These are phyloP conservation scores for Lumbricus terrestris DNA, from an alignment of 2,888 invertebrate genomes.

Conservation along the genomic window DNA sequence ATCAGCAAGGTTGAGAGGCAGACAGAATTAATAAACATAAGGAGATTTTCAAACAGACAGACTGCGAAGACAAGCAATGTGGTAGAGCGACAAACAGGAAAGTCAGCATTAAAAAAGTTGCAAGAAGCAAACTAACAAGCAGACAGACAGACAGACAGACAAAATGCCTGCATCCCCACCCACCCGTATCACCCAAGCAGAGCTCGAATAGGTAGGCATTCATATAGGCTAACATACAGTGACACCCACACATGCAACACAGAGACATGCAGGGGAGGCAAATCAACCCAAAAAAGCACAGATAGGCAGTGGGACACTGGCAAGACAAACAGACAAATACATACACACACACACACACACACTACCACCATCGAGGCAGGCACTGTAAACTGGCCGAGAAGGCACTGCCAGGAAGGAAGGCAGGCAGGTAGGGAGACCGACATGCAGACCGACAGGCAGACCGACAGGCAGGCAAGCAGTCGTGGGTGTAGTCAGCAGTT, in stretches of 20 bases:
- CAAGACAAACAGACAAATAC: slow-evolving; percentile 13
- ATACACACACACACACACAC: not conserved
- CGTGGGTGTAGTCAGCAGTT: not conserved
- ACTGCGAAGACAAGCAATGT: not conserved
- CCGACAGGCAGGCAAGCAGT: not conserved
- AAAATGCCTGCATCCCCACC: not conserved
- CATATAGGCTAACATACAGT: too few relatives aligned
- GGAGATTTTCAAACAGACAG: not conserved
- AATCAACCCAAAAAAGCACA: not conserved
- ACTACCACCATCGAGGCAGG: not conserved
- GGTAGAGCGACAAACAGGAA: not conserved
- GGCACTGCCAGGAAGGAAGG: not conserved
- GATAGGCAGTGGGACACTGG: not conserved
- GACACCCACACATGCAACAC: not conserved
- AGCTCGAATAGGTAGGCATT: too few relatives aligned
- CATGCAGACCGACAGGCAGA: not conserved
- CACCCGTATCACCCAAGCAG: not conserved
- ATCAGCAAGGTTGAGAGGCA: not conserved
- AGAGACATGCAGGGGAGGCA: not conserved
- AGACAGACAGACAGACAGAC: not conserved
- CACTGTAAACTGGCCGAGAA: not conserved
- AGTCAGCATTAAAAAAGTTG: not conserved
- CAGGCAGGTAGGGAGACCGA: not conserved
- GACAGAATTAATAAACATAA: not conserved
- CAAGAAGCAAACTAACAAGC: not conserved